These are phyloP conservation scores for Acleris laterana DNA, from an alignment of 2,888 invertebrate genomes.

Conservation along the genomic window DNA sequence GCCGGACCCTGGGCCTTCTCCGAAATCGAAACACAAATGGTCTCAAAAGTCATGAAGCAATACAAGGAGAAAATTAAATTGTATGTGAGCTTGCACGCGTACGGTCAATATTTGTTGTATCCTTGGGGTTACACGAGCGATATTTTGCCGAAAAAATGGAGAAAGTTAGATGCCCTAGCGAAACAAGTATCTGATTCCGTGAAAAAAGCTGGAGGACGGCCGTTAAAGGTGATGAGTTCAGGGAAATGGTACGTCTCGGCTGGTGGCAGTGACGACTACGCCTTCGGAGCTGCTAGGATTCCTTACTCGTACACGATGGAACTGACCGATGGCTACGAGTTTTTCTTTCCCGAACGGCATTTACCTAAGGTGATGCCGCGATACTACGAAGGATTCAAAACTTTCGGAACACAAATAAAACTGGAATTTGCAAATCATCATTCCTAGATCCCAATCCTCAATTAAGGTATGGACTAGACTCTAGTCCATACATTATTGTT, in stretches of 20 bases:
- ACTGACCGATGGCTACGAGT: slow-evolving; percentile 85
- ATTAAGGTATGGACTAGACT: too few relatives aligned
- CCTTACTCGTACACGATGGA: slow-evolving; percentile 86
- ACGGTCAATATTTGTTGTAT: slow-evolving; percentile 86
- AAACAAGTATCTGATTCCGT: slow-evolving; percentile 69
- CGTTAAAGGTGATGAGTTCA: slow-evolving; percentile 76
- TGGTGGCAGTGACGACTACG: slow-evolving; percentile 86
- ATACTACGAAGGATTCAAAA: slow-evolving; percentile 70
- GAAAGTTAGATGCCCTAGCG: slow-evolving; percentile 71
- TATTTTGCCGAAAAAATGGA: slow-evolving; percentile 75
- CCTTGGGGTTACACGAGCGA: slow-evolving; percentile 86
- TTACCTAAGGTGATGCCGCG: slow-evolving; percentile 62
- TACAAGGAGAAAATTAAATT: slow-evolving; percentile 80
- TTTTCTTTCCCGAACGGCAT: slow-evolving; percentile 85
- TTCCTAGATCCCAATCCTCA: neutral
- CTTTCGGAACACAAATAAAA: slow-evolving; percentile 60
- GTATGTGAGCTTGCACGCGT: slow-evolving; percentile 88
- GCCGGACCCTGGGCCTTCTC: slow-evolving; percentile 86
- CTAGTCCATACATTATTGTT: too few relatives aligned
- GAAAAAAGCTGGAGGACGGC: slow-evolving; percentile 66
- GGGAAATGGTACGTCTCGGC: slow-evolving; percentile 85
- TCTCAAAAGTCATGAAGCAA: slow-evolving; percentile 81
- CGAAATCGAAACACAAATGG: slow-evolving; percentile 84
- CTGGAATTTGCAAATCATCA: slow-evolving; percentile 53
- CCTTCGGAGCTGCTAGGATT: slow-evolving; percentile 80